Percentiles rank a stretch among this genome's conserved stretches.
Evolutionary conservation across 1,140 invertebrate genomes (phyloP).

Genomic region (Brachionus asplanchnoidis): DNA sequence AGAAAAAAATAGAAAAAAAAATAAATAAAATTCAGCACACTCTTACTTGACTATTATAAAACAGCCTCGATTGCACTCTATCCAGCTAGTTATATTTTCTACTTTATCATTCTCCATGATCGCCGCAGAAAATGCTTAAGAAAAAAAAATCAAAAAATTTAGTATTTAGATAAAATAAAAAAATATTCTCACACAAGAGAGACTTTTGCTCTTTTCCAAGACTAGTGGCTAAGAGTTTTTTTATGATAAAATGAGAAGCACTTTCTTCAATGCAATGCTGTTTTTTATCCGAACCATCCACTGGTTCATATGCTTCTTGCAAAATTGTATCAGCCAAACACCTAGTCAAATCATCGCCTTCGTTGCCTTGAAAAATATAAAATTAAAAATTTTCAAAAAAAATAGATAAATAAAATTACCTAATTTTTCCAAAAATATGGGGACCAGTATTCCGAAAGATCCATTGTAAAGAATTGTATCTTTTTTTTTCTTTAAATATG

Average conservation of each 20-base stretch:
- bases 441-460: not conserved
- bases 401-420: not conserved
- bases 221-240: constrained; percentile 14
- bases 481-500: constrained; percentile 62
- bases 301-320: not conserved
- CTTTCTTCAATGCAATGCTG: constrained; percentile 9
- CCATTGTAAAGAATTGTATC: constrained; percentile 1
- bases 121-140: not conserved
- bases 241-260: constrained; percentile 12
- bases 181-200: not conserved
- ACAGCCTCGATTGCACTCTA: constrained; percentile 55
- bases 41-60: constrained; percentile 53
- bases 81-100: constrained; percentile 46
- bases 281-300: not conserved
- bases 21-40: too few species aligned
- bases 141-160: not conserved
- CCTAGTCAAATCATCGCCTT: constrained; percentile 19
- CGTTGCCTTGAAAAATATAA: not conserved
- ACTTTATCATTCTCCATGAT: not conserved
- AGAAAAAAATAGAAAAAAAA: constrained; percentile 3
- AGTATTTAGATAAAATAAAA: not conserved
- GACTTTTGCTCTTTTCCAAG: constrained; percentile 7
- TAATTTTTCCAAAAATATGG: constrained; percentile 28
- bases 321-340: not conserved
- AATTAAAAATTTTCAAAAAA: not conserved